A percentile compares a stretch with the other conserved stretches of the same genome.
Evolutionary conservation across 2,888 invertebrate species (phyloP).

Genomic region (Xestia c-nigrum): DNA sequence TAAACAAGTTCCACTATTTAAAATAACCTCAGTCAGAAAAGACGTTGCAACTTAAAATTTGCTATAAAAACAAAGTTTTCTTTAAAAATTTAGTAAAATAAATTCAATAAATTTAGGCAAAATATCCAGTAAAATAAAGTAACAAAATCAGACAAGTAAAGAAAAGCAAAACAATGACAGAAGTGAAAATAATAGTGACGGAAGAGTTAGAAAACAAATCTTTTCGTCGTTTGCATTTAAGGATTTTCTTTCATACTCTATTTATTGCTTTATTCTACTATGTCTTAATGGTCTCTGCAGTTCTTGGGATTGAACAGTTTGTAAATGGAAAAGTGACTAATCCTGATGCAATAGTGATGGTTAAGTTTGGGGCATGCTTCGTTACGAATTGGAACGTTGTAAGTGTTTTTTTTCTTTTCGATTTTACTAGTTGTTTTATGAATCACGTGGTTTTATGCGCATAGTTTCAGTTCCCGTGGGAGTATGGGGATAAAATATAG

Average conservation of each 20-base stretch:
- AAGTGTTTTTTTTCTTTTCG: constrained; percentile 5
- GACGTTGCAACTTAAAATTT: background rate
- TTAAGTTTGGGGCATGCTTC: background rate
- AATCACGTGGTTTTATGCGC: no score
- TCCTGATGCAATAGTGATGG: accelerated
- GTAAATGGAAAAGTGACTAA: background rate
- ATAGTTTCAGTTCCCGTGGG: no score
- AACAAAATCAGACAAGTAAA: constrained; percentile 1
- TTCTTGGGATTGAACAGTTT: accelerated
- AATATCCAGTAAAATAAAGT: background rate
- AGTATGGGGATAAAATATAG: no score
- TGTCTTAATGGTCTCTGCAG: accelerated
- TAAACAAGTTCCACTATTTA: background rate
- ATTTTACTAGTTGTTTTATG: background rate
- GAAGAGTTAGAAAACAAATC: constrained; percentile 7
- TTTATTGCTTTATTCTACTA: background rate
- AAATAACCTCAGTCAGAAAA: background rate
- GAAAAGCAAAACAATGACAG: constrained; percentile 15
- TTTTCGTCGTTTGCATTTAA: constrained; percentile 19
- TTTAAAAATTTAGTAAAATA: background rate
- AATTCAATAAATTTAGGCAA: background rate
- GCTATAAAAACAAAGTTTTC: background rate
- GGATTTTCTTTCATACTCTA: constrained; percentile 15
- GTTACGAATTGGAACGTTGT: constrained; percentile 30
- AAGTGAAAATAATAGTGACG: constrained; percentile 11